These are phyloP conservation scores for Geotrupes spiniger DNA, from an alignment of 2,888 invertebrate species.

Conservation along the genomic window DNA sequence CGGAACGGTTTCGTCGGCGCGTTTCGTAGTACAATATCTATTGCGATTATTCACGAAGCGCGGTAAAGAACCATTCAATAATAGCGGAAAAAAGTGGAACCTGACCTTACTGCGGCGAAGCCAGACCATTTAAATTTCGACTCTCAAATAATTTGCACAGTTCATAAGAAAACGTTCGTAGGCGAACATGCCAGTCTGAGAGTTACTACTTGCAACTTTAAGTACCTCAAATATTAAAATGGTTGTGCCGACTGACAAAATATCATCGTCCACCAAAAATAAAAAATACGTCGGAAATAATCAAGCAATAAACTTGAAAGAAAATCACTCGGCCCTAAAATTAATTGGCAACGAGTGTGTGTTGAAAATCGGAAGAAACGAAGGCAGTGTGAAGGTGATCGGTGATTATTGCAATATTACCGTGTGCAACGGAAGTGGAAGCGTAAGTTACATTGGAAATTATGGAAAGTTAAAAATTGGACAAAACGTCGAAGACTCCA, in stretches of 20 bases:
- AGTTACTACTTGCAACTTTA: not conserved
- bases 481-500: constrained; percentile 12
- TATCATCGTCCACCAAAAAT: constrained; percentile 10
- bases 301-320: constrained; percentile 17
- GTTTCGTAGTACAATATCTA: too few species aligned
- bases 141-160: not conserved
- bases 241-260: constrained; percentile 12
- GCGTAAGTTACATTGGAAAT: constrained; percentile 29
- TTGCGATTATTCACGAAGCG: constrained; percentile 7
- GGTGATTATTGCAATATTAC: constrained; percentile 26
- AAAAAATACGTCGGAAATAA: constrained; percentile 24
- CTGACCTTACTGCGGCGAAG: not conserved
- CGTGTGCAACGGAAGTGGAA: constrained; percentile 24
- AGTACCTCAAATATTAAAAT: not conserved
- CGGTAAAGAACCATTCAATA: constrained; percentile 16
- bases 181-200: not conserved
- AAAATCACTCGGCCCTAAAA: constrained; percentile 16
- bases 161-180: not conserved
- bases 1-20: too few species aligned
- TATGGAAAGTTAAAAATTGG: constrained; percentile 26
- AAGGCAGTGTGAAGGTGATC: constrained; percentile 26
- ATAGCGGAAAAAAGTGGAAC: not conserved
- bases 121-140: constrained; percentile 6
- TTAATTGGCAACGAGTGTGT: constrained; percentile 27
- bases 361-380: constrained; percentile 25